Evolutionary conservation across 1,140 invertebrate genomes (phyloP).

Genomic region (Leptinotarsa lineolata): DNA sequence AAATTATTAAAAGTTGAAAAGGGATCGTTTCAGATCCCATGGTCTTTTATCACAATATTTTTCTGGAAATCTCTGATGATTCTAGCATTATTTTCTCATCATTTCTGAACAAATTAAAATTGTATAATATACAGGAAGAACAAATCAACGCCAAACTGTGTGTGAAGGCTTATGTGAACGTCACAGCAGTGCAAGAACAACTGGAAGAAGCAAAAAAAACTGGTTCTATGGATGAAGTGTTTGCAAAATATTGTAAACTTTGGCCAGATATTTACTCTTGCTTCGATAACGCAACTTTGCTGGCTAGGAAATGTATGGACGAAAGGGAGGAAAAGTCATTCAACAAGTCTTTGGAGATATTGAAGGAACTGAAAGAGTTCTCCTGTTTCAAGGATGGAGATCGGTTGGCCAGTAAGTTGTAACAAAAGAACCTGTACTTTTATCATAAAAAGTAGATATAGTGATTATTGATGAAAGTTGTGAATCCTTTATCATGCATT

Average conservation of each 20-base stretch:
- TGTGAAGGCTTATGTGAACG: conserved; percentile 39
- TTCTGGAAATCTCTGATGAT: no score
- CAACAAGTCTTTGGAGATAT: conserved; percentile 67
- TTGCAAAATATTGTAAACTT: conserved; percentile 72
- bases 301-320: conserved; percentile 67
- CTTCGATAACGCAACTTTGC: conserved; percentile 63
- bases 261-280: conserved; percentile 64
- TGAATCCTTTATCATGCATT: no score
- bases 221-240: conserved; percentile 65
- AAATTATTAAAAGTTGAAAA: no score
- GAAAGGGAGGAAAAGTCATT: conserved; percentile 63
- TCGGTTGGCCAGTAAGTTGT: conserved; percentile 72
- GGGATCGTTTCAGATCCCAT: no score
- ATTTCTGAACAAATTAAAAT: not conserved
- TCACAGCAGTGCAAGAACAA: conserved; percentile 59
- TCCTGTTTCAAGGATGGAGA: conserved; percentile 79
- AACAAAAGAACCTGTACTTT: not conserved
- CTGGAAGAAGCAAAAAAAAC: conserved; percentile 62
- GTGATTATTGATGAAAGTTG: no score
- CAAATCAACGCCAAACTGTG: conserved; percentile 43
- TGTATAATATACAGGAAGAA: conserved; percentile 44
- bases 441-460: no score
- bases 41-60: no score
- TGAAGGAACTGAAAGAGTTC: conserved; percentile 69
- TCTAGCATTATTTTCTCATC: no score